These are phyloP conservation scores for Ceratothoa steindachneri DNA, from an alignment of 2,888 invertebrate genomes.

Conservation along the genomic window DNA sequence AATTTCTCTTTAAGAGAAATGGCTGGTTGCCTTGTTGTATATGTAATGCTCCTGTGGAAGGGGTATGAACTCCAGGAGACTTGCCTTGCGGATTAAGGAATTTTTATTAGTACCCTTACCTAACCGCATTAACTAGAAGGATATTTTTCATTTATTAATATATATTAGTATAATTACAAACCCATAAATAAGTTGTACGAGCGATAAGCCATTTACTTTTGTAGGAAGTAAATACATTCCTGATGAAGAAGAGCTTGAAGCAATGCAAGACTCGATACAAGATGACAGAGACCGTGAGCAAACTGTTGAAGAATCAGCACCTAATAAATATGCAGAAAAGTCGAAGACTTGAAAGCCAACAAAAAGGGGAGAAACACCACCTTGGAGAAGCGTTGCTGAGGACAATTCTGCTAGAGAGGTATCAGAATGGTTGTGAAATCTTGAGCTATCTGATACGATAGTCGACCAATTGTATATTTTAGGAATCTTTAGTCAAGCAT, in stretches of 20 bases:
- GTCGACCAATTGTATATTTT: neutral
- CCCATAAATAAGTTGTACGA: conserved; percentile 1
- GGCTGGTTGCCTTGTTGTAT: no score
- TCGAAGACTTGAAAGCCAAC: neutral
- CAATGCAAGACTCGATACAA: neutral
- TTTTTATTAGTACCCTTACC: no score
- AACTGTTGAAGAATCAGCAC: neutral
- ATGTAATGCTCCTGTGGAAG: no score
- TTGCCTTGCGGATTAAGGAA: no score
- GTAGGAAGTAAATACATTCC: neutral
- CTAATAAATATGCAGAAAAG: neutral
- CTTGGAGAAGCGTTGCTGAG: neutral
- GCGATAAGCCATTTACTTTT: neutral
- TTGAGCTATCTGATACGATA: neutral
- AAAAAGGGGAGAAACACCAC: no score
- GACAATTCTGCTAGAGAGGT: conserved; percentile 11
- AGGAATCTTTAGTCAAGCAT: conserved; percentile 11
- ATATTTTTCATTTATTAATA: neutral
- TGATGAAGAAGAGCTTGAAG: neutral
- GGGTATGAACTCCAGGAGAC: no score
- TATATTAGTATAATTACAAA: conserved; percentile 23
- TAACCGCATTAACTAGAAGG: no score
- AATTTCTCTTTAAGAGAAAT: no score
- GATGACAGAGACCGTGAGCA: neutral
- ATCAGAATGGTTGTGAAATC: neutral